Conservation (phyloP, 2,113 vertebrate species). For the Egretta garzetta region DNA sequence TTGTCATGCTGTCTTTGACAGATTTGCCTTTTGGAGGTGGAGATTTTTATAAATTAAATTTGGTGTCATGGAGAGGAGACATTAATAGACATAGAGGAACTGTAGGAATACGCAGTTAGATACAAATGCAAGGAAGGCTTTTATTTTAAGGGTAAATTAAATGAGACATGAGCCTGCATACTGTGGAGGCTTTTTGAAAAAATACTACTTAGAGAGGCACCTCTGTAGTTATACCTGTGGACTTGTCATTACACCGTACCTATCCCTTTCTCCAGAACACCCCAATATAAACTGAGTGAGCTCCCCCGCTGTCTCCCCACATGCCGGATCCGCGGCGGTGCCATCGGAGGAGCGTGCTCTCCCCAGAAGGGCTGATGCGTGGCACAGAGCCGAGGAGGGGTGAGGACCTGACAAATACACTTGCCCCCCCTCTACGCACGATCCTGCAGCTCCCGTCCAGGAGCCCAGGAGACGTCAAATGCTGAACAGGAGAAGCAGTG, state of each 20-base stretch:
- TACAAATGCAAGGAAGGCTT: background rate
- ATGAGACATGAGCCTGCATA: background rate
- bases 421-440: accelerated
- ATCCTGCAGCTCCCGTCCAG: background rate
- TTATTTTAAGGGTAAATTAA: background rate
- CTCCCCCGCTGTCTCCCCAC: background rate
- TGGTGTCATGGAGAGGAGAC: background rate
- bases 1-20: background rate
- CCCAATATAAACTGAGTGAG: accelerated
- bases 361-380: accelerated
- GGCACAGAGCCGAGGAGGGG: background rate
- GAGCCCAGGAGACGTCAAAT: background rate
- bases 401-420: background rate
- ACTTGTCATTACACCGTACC: background rate
- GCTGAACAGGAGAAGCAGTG: background rate
- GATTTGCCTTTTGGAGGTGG: background rate
- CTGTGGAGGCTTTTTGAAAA: background rate
- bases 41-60: background rate
- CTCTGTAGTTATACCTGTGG: background rate
- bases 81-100: background rate
- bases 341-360: accelerated
- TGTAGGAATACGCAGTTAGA: background rate
- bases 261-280: background rate
- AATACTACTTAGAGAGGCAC: background rate
- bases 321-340: accelerated